Base-by-base conservation (phyloP, 2,113 vertebrate genomes). In the Macrotus californicus region DNA sequence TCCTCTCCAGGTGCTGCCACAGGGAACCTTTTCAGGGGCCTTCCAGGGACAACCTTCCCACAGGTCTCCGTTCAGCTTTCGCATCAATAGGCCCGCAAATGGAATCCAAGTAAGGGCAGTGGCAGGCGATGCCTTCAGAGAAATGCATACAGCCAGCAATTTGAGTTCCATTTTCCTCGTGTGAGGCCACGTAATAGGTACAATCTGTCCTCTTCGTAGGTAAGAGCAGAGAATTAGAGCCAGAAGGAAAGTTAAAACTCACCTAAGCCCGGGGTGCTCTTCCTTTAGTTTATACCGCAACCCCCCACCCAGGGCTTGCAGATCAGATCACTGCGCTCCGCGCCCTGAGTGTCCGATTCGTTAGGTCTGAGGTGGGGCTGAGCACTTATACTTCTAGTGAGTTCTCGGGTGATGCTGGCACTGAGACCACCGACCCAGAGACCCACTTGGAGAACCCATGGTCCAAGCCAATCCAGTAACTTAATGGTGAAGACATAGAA, bases 11-110 rank as follows among this genome's bases (percentile, higher is more conserved):
- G 87, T 92, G 93, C 87, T 24, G 43, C 61, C 13, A 2, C 3
- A 7, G 69, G 82, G 73, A 19, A 15, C 9, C 67, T 91, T 79
- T 15, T n/a, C 83, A 59, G 75, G 41, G 72, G 46, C 82, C 87
- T 36, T 39, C 61, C 54, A 4, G 80, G 84, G 87, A 75, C 92
- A 75, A 14, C 80, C 83, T 96, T 96, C 91, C 87, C 96, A 94
- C 31, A 12, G 48, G 79, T 72, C 83, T 56, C 43, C 50, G 34
- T 67, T 76, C 76, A 34, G 64, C 66, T 14, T 52, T 66, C 19
- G 10, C 89, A 66, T 56, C 73, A 61, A n/a, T n/a, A 43, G 24
- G 70, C 15, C 43, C 13, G 24, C 64, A 29, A 39, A 36, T 26
- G 48, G 72, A 66, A 87, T 10, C 41, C 73, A 12, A 39, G 79